These are phyloP conservation scores for Stomatorhinus walkeri DNA, from an alignment of 2,797 vertebrate species.

Conservation along the genomic window DNA sequence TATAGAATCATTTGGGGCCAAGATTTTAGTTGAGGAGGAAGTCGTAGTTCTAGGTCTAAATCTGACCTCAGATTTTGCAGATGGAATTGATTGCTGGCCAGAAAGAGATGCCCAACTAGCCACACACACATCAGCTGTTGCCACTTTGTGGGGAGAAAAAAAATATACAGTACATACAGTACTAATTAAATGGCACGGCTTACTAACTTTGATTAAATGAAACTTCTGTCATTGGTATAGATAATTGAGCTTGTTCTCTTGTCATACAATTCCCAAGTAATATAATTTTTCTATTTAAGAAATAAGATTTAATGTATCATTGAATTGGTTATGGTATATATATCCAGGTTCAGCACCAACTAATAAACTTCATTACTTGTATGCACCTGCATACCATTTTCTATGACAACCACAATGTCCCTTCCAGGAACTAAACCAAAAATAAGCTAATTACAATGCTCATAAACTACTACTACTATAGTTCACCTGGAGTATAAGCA, in stretches of 20 bases:
- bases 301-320: neutral
- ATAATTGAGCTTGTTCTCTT: neutral
- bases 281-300: neutral
- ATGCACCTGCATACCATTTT: neutral
- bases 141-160: neutral
- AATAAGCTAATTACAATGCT: neutral
- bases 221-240: neutral
- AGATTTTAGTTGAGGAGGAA: neutral
- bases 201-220: neutral
- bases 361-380: neutral
- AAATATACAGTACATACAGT: too few species aligned
- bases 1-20: neutral
- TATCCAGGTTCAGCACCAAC: neutral
- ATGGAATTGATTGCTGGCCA: neutral
- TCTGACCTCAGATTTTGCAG: neutral
- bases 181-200: neutral
- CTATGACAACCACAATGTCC: neutral
- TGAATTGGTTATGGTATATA: neutral
- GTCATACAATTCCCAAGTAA: neutral
- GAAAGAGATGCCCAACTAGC: neutral
- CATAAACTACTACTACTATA: neutral
- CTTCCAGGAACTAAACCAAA: neutral
- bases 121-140: neutral
- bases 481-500: too few species aligned
- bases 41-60: neutral